Percentiles rank a stretch among this genome's conserved stretches.
phyloP scores from a whole-genome alignment of 1,140 invertebrate genomes.

The Cotesia vestalis region DNA sequence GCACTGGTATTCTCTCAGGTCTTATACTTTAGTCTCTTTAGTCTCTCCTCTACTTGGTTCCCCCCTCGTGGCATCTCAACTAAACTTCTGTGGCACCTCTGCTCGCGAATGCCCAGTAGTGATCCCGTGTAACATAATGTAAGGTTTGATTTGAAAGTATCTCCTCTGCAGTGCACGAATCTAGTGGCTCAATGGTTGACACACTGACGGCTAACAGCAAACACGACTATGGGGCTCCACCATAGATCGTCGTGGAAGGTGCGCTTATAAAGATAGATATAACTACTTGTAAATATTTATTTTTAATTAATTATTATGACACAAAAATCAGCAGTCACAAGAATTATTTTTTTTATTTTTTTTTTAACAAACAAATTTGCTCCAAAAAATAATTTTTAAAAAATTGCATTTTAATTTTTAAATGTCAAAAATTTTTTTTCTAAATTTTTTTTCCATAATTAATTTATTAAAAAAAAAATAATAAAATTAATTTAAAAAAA shows the following conservation, averaged over 20 bases:
- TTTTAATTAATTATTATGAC: no score
- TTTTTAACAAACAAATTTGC: not conserved
- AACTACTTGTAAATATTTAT: conserved; percentile 24
- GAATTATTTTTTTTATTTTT: conserved; percentile 30
- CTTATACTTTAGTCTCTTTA: conserved; percentile 8
- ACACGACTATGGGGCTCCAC: conserved; percentile 55
- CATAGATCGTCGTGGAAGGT: conserved; percentile 55
- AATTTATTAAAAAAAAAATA: no score
- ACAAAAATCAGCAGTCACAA: conserved; percentile 24
- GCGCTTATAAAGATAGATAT: conserved; percentile 30
- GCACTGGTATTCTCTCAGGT: conserved; percentile 33
- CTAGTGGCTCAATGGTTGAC: conserved; percentile 49
- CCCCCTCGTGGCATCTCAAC: no score
- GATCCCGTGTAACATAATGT: conserved; percentile 7
- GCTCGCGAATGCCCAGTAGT: conserved; percentile 13
- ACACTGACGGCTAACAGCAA: conserved; percentile 46
- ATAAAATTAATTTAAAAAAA: no score
- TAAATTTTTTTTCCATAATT: no score
- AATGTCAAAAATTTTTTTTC: not conserved
- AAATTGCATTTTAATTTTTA: not conserved
- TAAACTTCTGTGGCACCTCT: conserved; percentile 4
- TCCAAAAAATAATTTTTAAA: no score
- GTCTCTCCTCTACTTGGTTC: conserved; percentile 9
- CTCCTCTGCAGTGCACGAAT: conserved; percentile 17
- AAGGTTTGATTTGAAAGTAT: conserved; percentile 17